Evolutionary conservation across 2,888 invertebrate species (phyloP), one percentile per base, ranked within the genome.

Genomic region (Trilocha varians): DNA sequence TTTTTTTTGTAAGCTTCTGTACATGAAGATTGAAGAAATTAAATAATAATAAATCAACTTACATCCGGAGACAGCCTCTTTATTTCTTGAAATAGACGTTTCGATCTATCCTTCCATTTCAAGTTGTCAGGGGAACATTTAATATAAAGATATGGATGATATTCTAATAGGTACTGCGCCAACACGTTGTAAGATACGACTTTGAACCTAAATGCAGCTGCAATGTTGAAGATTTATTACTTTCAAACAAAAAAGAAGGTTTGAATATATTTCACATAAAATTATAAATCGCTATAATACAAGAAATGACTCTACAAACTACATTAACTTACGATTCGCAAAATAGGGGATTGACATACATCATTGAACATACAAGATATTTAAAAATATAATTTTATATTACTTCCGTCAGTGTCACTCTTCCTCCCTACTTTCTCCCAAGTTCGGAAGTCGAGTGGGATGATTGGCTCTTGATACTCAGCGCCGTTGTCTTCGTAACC

Each of bases 161-260:
- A 82, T 49, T 91, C 88, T 41, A 97, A 64, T 34, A 97, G 83
- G 56, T 91, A 89, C 75, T 97, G 97, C 0, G 97, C 93, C 43
- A 98, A 78, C 17, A 98, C 91, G 72, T 98, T 98, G 73, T 96
- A 98, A 0, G 93, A 93, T 69, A 96, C 84, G 17, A 97, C 71
- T 46, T 88, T 90, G 57, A 96, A 91, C 42, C 71, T 71, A 45
- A 89, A 82, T 18, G 73, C 63, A 15, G 72, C 84, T 65, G 63
- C 37, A 70, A 65, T 13, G 37, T 36, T 43, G 16, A 18, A 38
- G 39, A 13, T 3, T 25, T 3, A 3, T 5, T 25, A 5, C 11
- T 25, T 5, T 3, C 5, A 3, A 3, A 2, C 4, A n/a, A n/a
- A n/a, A n/a, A n/a, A n/a, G n/a, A n/a, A n/a, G n/a, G n/a, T n/a